These are phyloP conservation scores for Oeneis ivallda DNA, from an alignment of 2,888 invertebrate genomes.

Conservation along the genomic window DNA sequence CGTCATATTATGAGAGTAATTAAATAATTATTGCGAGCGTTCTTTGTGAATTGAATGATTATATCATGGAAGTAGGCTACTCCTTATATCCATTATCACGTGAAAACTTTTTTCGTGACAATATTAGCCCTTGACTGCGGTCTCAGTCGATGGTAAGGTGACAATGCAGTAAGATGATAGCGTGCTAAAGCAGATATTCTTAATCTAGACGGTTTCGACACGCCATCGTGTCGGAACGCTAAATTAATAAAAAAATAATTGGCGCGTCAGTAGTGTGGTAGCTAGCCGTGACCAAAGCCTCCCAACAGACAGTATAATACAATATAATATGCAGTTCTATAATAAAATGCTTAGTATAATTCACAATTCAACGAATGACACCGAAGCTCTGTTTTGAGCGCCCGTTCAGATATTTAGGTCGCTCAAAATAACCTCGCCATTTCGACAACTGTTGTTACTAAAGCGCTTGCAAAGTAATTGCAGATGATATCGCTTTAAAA, in stretches of 20 bases:
- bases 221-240: too few species aligned
- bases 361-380: slow-evolving; percentile 37
- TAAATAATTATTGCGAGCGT: background rate
- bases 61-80: too few species aligned
- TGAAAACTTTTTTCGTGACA: background rate
- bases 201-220: too few species aligned
- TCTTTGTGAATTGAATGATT: slow-evolving; percentile 5
- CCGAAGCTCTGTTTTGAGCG: slow-evolving; percentile 44
- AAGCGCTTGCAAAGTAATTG: slow-evolving; percentile 40
- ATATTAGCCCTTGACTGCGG: too few species aligned
- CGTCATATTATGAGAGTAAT: background rate
- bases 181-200: too few species aligned
- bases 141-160: too few species aligned
- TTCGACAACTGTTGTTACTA: slow-evolving; percentile 56
- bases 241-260: too few species aligned
- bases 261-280: too few species aligned
- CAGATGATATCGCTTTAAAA: slow-evolving; percentile 31
- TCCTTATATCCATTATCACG: background rate
- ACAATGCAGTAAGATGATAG: too few species aligned
- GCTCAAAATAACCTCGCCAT: slow-evolving; percentile 70
- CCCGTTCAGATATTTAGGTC: slow-evolving; percentile 76
- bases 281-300: too few species aligned
- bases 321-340: too few species aligned
- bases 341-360: slow-evolving; percentile 36
- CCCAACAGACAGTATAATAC: too few species aligned